Evolutionary conservation across 2,113 vertebrate genomes (phyloP), one percentile per base, ranked within the genome.

Genomic region (Aplodontia rufa): DNA sequence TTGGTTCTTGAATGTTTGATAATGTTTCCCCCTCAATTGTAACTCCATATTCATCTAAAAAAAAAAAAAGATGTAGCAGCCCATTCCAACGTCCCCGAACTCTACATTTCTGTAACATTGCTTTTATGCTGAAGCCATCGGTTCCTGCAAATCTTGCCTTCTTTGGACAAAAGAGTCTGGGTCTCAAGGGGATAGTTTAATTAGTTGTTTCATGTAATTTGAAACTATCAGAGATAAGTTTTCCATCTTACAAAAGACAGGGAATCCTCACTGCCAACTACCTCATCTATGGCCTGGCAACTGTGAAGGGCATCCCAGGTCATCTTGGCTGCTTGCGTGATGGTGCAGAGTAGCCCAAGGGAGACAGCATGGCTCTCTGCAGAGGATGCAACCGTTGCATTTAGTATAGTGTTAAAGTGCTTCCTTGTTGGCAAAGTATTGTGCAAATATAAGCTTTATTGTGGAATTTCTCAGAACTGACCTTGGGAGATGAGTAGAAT

Each of bases 141-240:
- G 64, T 68, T 92, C 35, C 62, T 53, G 62, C 30, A 76, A 69
- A 90, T 49, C 66, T 94, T 90, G 62, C 96, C 89, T 96, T 95
- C 53, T 86, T 80, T 87, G 92, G 89, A 74, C 40, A 94, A 45
- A 45, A 90, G 42, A 96, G 40, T 62, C 81, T 87, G n/a, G 42
- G 47, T 79, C 53, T 62, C 45, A 45, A 86, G 58, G 22, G 79
- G 28, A 69, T 32, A 30, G 49, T 85, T 95, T 81, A 93, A 86
- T 95, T 92, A 90, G 42, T 35, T 81, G 68, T 30, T 90, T 92
- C 60, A 84, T 28, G 5, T 81, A 71, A 82, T 72, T n/a, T 75
- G n/a, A 78, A 71, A 76, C 55, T 74, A 47, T 28, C 68, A 81
- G 49, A 24, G 30, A 68, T 68, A 90, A 37, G 28, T 20, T 87